Percentiles rank a stretch among this genome's conserved stretches.
Evolutionary conservation across 2,888 invertebrate species (phyloP).

Genomic region (Xiphydria camelus): DNA sequence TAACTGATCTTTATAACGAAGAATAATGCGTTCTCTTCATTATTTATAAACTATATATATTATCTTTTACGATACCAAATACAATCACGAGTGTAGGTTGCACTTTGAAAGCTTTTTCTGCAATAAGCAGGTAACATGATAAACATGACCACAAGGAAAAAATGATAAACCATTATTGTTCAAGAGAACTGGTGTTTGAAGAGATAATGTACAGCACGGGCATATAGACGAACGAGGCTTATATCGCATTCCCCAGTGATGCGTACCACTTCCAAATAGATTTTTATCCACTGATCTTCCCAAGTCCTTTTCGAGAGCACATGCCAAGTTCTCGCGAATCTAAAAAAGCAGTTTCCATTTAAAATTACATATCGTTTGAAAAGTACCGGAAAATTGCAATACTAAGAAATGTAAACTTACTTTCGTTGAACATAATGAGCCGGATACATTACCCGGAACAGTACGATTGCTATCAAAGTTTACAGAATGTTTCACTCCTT

Average conservation of each 20-base stretch:
- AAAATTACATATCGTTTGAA: no score
- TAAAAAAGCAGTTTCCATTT: no score
- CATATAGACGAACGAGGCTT: slow-evolving; percentile 52
- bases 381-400: no score
- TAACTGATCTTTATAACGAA: no score
- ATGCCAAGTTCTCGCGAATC: slow-evolving; percentile 39
- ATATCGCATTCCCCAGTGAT: slow-evolving; percentile 63
- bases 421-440: no score
- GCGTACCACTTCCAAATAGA: slow-evolving; percentile 43
- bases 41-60: no score
- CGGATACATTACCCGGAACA: no score
- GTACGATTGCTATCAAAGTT: no score
- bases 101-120: slow-evolving; percentile 60
- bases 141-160: slow-evolving; percentile 67
- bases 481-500: slow-evolving; percentile 41
- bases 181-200: slow-evolving; percentile 64
- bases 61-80: no score
- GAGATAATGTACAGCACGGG: slow-evolving; percentile 63
- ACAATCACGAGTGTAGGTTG: slow-evolving; percentile 52
- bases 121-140: slow-evolving; percentile 66
- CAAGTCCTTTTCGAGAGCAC: slow-evolving; percentile 43
- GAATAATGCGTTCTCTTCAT: no score
- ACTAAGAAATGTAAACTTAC: no score
- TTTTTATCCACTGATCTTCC: slow-evolving; percentile 32
- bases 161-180: slow-evolving; percentile 66